phyloP scores from a whole-genome alignment of 2,888 invertebrate species.

The Nasonovia ribisnigri region DNA sequence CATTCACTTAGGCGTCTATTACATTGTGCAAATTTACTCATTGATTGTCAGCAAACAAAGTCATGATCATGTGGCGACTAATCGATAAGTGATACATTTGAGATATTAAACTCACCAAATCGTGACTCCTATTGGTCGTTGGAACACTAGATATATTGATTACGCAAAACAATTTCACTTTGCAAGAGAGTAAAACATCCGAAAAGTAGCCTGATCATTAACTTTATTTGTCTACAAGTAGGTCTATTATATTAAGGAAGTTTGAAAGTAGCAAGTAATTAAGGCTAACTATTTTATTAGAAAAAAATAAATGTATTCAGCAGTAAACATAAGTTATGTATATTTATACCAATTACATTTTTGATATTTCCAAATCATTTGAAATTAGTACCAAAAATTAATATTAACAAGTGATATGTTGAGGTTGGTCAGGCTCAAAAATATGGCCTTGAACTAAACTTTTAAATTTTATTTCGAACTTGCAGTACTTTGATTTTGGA shows the following conservation, averaged over 20 bases:
- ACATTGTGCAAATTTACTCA: background rate
- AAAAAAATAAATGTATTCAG: background rate
- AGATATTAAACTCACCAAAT: too few species aligned
- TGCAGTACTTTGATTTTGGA: too few species aligned
- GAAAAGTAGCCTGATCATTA: background rate
- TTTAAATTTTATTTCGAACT: too few species aligned
- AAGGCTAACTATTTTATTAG: too few species aligned
- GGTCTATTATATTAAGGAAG: too few species aligned
- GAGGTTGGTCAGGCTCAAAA: too few species aligned
- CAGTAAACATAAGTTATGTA: background rate
- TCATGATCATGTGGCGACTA: background rate
- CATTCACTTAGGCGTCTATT: background rate
- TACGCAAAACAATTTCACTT: background rate
- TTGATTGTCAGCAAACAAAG: background rate
- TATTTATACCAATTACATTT: background rate
- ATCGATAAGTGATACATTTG: too few species aligned
- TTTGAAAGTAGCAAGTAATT: too few species aligned
- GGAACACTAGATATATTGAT: too few species aligned
- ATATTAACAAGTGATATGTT: too few species aligned
- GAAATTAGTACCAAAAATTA: background rate
- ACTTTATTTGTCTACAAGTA: background rate
- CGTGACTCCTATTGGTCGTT: too few species aligned
- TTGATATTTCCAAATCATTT: background rate
- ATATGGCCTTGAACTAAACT: too few species aligned
- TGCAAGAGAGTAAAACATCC: background rate